A percentile compares a stretch with the other conserved stretches of the same genome.
Evolutionary conservation across 2,888 invertebrate genomes (phyloP).

Genomic region (Ectemnius cavifrons): DNA sequence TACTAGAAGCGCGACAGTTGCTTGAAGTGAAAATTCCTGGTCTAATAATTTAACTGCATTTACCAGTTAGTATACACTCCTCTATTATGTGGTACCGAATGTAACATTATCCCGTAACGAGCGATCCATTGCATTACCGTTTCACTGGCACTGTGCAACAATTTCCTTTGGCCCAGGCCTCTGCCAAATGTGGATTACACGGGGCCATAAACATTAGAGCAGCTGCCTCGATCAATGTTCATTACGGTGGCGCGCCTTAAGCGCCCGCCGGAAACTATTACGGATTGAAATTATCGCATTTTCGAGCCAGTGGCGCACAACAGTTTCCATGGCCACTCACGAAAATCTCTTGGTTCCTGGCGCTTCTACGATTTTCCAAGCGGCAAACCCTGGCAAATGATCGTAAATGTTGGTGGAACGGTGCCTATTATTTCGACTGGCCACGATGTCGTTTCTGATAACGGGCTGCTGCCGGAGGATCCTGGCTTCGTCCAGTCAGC

Average conservation of each 20-base stretch:
- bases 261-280: conserved; percentile 10
- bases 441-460: conserved; percentile 4
- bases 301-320: not conserved
- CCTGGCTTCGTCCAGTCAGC: too few relatives aligned
- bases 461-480: not conserved
- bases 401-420: not conserved
- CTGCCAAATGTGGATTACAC: not conserved
- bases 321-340: not conserved
- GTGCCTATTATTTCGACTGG: not conserved
- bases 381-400: not conserved
- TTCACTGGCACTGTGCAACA: too few relatives aligned
- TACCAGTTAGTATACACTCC: too few relatives aligned
- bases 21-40: too few relatives aligned
- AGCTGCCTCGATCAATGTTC: conserved; percentile 9
- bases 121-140: too few relatives aligned
- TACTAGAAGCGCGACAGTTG: too few relatives aligned
- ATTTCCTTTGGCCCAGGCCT: not conserved
- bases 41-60: too few relatives aligned
- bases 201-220: not conserved
- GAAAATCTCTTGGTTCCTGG: not conserved
- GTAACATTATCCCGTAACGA: too few relatives aligned
- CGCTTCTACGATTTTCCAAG: not conserved
- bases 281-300: conserved; percentile 5
- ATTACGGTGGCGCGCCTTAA: conserved; percentile 10
- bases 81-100: too few relatives aligned